Evolutionary conservation across 2,888 invertebrate species (phyloP).

Genomic region (Tenthredo distinguenda): DNA sequence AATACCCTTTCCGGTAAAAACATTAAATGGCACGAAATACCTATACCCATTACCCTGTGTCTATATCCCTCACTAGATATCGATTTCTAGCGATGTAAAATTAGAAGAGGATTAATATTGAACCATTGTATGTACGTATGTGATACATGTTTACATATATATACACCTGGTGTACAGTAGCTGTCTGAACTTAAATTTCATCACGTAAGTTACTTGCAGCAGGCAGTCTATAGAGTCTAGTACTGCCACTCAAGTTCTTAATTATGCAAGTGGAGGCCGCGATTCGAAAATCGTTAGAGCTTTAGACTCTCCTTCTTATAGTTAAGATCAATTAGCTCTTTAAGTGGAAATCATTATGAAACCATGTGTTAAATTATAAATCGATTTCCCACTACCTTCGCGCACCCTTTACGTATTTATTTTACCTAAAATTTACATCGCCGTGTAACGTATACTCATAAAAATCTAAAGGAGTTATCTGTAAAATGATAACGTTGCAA

Average conservation of each 20-base stretch:
- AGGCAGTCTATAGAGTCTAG: not conserved
- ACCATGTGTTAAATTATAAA: not conserved
- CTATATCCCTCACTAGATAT: not conserved
- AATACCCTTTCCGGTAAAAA: too few relatives aligned
- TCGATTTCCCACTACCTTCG: not conserved
- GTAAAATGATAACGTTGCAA: too few relatives aligned
- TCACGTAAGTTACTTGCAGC: not conserved
- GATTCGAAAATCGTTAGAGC: constrained; percentile 25
- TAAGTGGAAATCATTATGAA: not conserved
- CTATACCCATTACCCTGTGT: not conserved
- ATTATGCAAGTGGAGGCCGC: constrained; percentile 5
- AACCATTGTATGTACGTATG: not conserved
- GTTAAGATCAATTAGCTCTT: not conserved
- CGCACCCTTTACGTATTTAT: too few relatives aligned
- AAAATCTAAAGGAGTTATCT: too few relatives aligned
- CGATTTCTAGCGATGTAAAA: not conserved
- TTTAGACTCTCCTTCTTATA: not conserved
- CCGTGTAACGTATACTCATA: too few relatives aligned
- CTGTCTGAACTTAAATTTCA: constrained; percentile 2
- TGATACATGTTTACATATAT: not conserved
- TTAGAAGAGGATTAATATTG: constrained; percentile 11
- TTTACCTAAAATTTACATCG: too few relatives aligned
- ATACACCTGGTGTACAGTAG: not conserved
- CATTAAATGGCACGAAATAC: too few relatives aligned
- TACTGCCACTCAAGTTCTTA: constrained; percentile 40